Conservation (phyloP, 2,797 vertebrate species). For the Sebastes vulpes region DNA sequence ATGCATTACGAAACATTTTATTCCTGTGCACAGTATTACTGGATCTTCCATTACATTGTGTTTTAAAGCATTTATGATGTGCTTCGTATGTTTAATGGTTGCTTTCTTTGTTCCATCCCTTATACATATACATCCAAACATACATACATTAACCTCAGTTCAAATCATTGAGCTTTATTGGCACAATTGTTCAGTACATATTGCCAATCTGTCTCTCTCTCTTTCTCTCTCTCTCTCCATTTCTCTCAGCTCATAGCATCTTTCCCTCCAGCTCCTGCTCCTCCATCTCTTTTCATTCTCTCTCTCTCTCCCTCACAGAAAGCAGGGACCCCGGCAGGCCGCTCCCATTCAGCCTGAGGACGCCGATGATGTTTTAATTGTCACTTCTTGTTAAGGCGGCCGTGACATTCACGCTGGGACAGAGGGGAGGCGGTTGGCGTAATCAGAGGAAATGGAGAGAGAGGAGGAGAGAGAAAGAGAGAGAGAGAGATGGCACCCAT, state of each 20-base stretch:
- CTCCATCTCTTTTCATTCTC: slow-evolving; percentile 21
- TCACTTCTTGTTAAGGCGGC: slow-evolving; percentile 82
- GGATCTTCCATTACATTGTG: not conserved
- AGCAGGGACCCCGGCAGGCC: slow-evolving; percentile 46
- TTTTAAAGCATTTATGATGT: not conserved
- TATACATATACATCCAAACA: not conserved
- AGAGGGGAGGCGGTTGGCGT: slow-evolving; percentile 63
- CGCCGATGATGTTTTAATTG: slow-evolving; percentile 82
- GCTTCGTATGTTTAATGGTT: not conserved
- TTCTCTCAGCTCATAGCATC: slow-evolving; percentile 26
- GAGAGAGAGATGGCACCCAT: slow-evolving; percentile 69
- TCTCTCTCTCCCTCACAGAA: not conserved
- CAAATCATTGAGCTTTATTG: not conserved
- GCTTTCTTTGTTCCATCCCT: not conserved
- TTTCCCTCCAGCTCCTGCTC: slow-evolving; percentile 6
- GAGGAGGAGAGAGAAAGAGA: slow-evolving; percentile 19
- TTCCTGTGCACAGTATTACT: not conserved
- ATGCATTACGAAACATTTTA: not conserved
- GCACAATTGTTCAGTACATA: not conserved
- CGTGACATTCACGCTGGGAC: slow-evolving; percentile 75
- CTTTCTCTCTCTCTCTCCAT: not conserved
- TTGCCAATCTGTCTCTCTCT: slow-evolving; percentile 22
- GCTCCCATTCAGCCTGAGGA: slow-evolving; percentile 68
- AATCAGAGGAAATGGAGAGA: slow-evolving; percentile 76
- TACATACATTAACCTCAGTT: not conserved